Conservation (phyloP, 2,888 invertebrate genomes). For the Drepanosiphum platanoidis region DNA sequence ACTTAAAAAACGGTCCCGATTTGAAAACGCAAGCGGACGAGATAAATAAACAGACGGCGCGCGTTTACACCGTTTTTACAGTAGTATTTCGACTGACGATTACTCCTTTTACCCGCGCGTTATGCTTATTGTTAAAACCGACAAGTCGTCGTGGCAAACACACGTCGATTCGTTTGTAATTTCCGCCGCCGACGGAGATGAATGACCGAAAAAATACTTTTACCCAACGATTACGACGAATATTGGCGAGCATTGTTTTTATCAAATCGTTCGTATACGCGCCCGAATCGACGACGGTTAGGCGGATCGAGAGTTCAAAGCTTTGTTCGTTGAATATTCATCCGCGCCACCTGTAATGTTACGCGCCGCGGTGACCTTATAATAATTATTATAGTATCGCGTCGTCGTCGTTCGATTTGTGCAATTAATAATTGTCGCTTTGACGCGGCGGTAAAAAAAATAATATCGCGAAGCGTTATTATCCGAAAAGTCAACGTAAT, state of each 20-base stretch:
- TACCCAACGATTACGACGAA: neutral
- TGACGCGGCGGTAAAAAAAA: too few relatives aligned
- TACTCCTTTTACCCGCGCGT: neutral
- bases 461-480: too few relatives aligned
- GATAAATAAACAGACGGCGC: neutral
- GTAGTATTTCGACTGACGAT: neutral
- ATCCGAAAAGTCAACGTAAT: neutral
- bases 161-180: neutral
- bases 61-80: too few relatives aligned
- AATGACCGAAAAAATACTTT: neutral
- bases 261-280: neutral
- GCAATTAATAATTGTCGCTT: slow-evolving; percentile 14
- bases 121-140: neutral
- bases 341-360: neutral
- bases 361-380: slow-evolving; percentile 9
- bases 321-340: slow-evolving; percentile 41
- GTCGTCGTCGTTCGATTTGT: slow-evolving; percentile 30
- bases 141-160: neutral
- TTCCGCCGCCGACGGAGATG: neutral
- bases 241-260: neutral
- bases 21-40: neutral
- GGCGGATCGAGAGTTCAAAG: neutral
- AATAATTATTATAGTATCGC: too few relatives aligned
- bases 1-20: neutral
- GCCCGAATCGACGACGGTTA: neutral